Evolutionary conservation across 2,113 vertebrate genomes (phyloP).

Genomic region (Cynocephalus volans): DNA sequence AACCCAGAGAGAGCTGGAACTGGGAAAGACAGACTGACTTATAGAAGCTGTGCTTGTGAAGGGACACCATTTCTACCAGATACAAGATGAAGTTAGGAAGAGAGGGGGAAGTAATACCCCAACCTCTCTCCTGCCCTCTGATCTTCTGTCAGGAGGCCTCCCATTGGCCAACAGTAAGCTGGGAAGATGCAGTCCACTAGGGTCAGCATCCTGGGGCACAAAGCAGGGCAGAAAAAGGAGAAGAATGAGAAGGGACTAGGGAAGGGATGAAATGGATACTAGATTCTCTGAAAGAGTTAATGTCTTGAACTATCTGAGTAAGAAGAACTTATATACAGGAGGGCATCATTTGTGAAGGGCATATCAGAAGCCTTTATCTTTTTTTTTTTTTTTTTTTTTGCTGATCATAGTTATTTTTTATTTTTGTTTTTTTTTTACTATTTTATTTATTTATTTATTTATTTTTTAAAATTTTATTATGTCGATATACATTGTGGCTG

Average conservation of each 20-base stretch:
- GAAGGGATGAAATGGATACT: not conserved
- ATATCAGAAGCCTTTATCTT: constrained; percentile 5
- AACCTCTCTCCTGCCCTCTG: not conserved
- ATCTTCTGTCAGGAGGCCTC: not conserved
- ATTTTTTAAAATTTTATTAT: too few species aligned
- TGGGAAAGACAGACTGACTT: not conserved
- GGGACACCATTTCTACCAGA: not conserved
- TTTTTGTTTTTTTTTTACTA: too few species aligned
- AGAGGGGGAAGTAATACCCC: not conserved
- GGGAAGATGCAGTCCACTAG: not conserved
- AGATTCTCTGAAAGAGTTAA: not conserved
- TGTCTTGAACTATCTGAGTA: not conserved
- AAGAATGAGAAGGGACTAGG: constrained; percentile 12
- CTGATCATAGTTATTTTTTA: too few species aligned
- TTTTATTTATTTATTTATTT: too few species aligned
- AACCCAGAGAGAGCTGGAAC: not conserved
- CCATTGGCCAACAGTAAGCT: not conserved
- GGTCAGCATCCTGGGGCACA: not conserved
- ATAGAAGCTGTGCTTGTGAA: not conserved
- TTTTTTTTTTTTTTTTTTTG: too few species aligned
- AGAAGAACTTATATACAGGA: constrained; percentile 41
- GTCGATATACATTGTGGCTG: too few species aligned
- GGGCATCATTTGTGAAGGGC: not conserved
- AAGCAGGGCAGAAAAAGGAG: constrained; percentile 2
- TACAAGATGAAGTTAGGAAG: not conserved